Evolutionary conservation across 1,140 invertebrate species (phyloP), one percentile per base, ranked within the genome.

Genomic region (Drosophila pachea): DNA sequence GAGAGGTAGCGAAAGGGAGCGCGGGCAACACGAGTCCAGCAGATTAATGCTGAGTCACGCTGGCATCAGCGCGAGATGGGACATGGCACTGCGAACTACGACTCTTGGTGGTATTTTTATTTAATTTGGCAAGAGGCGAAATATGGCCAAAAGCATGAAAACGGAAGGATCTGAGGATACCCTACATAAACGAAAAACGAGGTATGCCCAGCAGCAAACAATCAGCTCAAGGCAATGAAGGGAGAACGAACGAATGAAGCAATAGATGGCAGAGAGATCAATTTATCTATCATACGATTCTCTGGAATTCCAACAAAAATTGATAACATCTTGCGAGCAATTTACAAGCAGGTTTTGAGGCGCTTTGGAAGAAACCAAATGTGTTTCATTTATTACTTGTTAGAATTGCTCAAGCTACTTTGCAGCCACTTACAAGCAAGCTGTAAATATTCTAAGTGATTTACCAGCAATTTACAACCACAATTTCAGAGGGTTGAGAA

Each of bases 61-160:
- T 64, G 52, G 32, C 67, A 49, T 55, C 45, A 47, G 22, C 5
- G 22, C 5, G 40, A 53, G 32, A 29, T 43, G 14, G 48, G 7
- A 47, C 12, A 8, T 12, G 6, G 12, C 12, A 36, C 6, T 40
- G 54, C 31, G 22, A 29, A 38, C 48, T 65, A 38, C 61, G 40
- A 33, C 32, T 47, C 73, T 73, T 78, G 77, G 78, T 76, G 78
- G 73, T 84, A 70, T 76, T 83, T 83, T 78, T 83, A 83, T 83
- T 83, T 75, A 78, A 83, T 78, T 78, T 75, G 43, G 42, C 67
- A 32, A 5, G 7, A 60, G 9, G 36, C 33, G 58, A 58, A 52
- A 59, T 54, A 69, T 69, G 54, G 50, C 47, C 33, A 31, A 66
- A 60, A 69, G 40, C 36, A n/a, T 8, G 53, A 40, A 5, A 33